phyloP scores from a whole-genome alignment of 2,888 invertebrate species.

The Endomychus coccineus region DNA sequence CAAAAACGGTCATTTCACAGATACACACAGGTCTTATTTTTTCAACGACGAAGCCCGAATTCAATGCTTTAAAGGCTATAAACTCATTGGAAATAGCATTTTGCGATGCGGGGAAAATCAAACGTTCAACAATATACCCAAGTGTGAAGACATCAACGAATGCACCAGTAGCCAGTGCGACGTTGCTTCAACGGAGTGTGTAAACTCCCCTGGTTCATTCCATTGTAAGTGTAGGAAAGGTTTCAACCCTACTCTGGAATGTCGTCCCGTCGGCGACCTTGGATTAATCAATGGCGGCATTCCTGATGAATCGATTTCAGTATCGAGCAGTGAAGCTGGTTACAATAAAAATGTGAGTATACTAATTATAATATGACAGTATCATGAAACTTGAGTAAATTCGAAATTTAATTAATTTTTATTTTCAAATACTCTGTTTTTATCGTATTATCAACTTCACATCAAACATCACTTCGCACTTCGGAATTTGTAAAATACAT shows the following conservation, averaged over 20 bases:
- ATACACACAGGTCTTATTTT: conserved; percentile 66
- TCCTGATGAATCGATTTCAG: conserved; percentile 81
- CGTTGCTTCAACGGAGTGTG: conserved; percentile 81
- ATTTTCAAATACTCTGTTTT: too few relatives aligned
- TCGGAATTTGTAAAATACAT: too few relatives aligned
- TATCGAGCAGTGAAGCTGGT: conserved; percentile 74
- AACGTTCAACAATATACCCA: conserved; percentile 74
- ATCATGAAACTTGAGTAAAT: too few relatives aligned
- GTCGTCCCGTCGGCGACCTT: conserved; percentile 82
- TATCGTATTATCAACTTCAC: too few relatives aligned
- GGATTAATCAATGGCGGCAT: conserved; percentile 84
- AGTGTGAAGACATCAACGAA: conserved; percentile 88
- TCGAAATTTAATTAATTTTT: neutral
- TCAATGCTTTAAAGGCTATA: conserved; percentile 86
- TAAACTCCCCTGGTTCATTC: conserved; percentile 82
- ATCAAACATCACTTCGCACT: too few relatives aligned
- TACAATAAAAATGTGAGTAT: conserved; percentile 68
- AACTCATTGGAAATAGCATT: conserved; percentile 74
- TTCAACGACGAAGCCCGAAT: conserved; percentile 87
- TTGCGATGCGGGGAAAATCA: conserved; percentile 81
- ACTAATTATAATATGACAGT: too few relatives aligned
- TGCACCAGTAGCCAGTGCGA: conserved; percentile 86
- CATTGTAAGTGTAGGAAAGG: conserved; percentile 81
- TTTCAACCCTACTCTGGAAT: conserved; percentile 78
- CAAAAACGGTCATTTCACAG: conserved; percentile 80